Conservation (phyloP, 2,797 vertebrate species). For the Momotus momota region DNA sequence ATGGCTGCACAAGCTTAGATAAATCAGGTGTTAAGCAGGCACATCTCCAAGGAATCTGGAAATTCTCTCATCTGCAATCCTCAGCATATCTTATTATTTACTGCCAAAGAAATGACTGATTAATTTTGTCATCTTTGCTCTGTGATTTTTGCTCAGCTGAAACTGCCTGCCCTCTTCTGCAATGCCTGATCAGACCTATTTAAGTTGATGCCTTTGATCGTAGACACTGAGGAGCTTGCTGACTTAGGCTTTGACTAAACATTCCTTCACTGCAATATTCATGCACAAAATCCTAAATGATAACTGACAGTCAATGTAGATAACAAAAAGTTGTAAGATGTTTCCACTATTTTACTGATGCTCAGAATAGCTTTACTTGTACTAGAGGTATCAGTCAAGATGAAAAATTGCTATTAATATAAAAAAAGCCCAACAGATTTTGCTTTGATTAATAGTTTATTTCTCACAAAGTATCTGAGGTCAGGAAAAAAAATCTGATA, state of each 20-base stretch:
- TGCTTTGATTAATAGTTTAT: conserved; percentile 32
- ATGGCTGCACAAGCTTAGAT: conserved; percentile 75
- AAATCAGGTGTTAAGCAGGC: conserved; percentile 81
- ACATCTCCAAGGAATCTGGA: conserved; percentile 76
- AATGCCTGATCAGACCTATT: conserved; percentile 79
- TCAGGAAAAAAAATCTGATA: background rate
- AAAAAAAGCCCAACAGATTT: conserved; percentile 14
- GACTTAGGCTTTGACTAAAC: conserved; percentile 74
- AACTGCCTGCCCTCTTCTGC: conserved; percentile 69
- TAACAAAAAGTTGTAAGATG: conserved; percentile 61
- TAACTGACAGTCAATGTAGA: conserved; percentile 77
- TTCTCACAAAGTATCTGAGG: conserved; percentile 37
- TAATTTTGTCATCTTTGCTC: conserved; percentile 83
- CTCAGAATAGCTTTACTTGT: conserved; percentile 8
- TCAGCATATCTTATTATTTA: conserved; percentile 83
- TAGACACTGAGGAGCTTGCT: conserved; percentile 66
- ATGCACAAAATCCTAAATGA: conserved; percentile 70
- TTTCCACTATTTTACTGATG: conserved; percentile 15
- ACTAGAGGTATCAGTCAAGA: background rate
- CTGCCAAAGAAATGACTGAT: conserved; percentile 82
- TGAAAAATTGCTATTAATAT: conserved; percentile 21
- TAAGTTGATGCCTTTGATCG: conserved; percentile 82
- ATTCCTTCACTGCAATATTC: conserved; percentile 71
- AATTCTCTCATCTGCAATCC: conserved; percentile 79
- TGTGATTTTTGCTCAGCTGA: conserved; percentile 74